Evolutionary conservation across 2,113 vertebrate species (phyloP).

Genomic region (Cynoglossus semilaevis): DNA sequence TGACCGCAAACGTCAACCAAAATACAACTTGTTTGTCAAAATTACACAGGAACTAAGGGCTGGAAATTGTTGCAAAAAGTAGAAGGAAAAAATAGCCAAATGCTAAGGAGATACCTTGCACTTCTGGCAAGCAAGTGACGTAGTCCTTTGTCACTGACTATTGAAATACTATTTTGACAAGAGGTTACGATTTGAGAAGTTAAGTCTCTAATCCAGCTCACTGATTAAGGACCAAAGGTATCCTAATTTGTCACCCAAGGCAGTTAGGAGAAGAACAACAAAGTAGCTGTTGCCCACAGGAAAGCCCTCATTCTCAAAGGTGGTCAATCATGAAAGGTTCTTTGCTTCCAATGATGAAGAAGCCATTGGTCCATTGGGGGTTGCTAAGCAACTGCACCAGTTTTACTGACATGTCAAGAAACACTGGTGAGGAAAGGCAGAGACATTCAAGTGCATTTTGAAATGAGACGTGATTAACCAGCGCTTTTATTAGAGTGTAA

Average conservation of each 20-base stretch:
- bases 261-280: background rate
- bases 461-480: conserved; percentile 21
- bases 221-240: conserved; percentile 19
- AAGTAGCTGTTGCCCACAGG: conserved; percentile 10
- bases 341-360: conserved; percentile 49
- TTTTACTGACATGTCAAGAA: conserved; percentile 58
- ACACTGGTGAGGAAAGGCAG: conserved; percentile 24
- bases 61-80: no score
- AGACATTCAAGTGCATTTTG: conserved; percentile 31
- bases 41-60: no score
- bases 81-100: no score
- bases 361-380: conserved; percentile 52
- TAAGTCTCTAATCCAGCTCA: conserved; percentile 5
- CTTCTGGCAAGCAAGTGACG: no score
- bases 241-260: conserved; percentile 21
- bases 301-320: conserved; percentile 44
- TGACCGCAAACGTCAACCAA: no score
- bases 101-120: no score
- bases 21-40: no score
- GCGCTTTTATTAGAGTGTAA: background rate
- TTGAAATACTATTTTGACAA: no score
- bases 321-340: conserved; percentile 53
- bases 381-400: conserved; percentile 77
- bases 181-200: no score
- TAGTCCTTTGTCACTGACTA: no score